phyloP scores from a whole-genome alignment of 2,797 vertebrate species.

The Pelobates cultripes region DNA sequence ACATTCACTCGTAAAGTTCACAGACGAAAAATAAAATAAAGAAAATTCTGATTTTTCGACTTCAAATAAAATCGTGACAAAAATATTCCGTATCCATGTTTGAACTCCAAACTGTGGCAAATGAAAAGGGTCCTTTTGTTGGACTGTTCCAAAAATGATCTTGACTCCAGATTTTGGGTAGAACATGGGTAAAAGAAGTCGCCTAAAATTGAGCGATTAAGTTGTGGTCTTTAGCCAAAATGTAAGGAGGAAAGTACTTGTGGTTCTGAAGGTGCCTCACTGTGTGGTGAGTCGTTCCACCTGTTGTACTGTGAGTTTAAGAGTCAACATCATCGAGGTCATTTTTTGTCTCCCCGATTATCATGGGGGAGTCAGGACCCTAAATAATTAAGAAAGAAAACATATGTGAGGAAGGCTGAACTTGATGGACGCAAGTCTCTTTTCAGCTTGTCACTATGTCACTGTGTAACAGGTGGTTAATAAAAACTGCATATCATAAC shows the following conservation, averaged over 20 bases:
- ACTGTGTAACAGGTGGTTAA: too few species aligned
- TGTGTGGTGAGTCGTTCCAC: slow-evolving; percentile 14
- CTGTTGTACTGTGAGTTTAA: slow-evolving; percentile 63
- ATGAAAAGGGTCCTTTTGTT: slow-evolving; percentile 55
- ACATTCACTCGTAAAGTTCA: slow-evolving; percentile 72
- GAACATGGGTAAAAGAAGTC: background rate
- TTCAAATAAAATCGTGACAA: slow-evolving; percentile 67
- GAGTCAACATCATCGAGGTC: slow-evolving; percentile 97
- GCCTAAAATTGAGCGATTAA: slow-evolving; percentile 3
- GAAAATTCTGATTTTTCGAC: slow-evolving; percentile 48
- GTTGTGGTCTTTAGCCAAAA: background rate
- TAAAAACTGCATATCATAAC: too few species aligned
- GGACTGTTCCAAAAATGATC: slow-evolving; percentile 56
- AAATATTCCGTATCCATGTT: slow-evolving; percentile 51
- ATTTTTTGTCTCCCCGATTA: slow-evolving; percentile 94
- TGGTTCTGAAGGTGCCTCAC: slow-evolving; percentile 10
- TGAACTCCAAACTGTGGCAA: slow-evolving; percentile 50
- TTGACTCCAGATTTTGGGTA: slow-evolving; percentile 49
- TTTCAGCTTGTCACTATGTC: too few species aligned
- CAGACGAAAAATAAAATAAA: slow-evolving; percentile 58
- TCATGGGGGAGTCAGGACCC: slow-evolving; percentile 98
- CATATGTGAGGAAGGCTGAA: background rate
- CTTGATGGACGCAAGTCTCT: too few species aligned
- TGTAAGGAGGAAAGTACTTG: background rate
- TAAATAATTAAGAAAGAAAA: slow-evolving; percentile 59